Base-by-base conservation (phyloP, 2,113 vertebrate genomes). In the Odobenus rosmarus region DNA sequence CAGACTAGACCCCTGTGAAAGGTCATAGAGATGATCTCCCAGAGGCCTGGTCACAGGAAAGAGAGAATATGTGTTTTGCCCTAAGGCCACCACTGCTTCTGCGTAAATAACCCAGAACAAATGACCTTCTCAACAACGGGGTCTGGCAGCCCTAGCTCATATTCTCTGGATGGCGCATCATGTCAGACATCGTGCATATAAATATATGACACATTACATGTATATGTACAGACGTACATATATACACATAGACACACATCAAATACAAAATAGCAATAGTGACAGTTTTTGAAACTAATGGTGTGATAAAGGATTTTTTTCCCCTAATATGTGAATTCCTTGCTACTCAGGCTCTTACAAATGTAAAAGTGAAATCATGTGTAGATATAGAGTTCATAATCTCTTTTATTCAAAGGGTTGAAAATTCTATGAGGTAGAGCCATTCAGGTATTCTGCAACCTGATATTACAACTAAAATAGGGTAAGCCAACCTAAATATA, bases 291-390 rank as follows among this genome's bases (percentile, higher is more conserved):
- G 33, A 93, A 81, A 89, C 51, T 69, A 59, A 71, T 33, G 26
- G 19, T 31, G n/a, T 74, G 51, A 83, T 33, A 31, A 96, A 82
- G 42, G 6, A 46, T n/a, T 83, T 82, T 57, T 93, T 61, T 90
- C 88, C 90, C 92, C 15, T 59, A 46, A 59, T 36, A 53, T 24
- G 53, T 79, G n/a, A 84, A 83, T 94, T 82, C 16, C 31, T 96
- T 79, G 49, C 42, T 89, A 67, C 42, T 97, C 31, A 93, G 18
- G 64, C 49, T 95, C 8, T 95, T 95, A 77, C 15, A 83, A 49
- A 57, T n/a, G 33, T 49, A 55, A 61, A 95, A 85, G n/a, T 53
- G 28, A 84, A 91, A 74, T 55, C 2, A 11, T 72, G 3, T 67
- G 53, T 74, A 59, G 19, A 71, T 81, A 19, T 46, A 42, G 23